Evolutionary conservation across 2,888 invertebrate genomes (phyloP).

Genomic region (Rotaria magnacalcarata): DNA sequence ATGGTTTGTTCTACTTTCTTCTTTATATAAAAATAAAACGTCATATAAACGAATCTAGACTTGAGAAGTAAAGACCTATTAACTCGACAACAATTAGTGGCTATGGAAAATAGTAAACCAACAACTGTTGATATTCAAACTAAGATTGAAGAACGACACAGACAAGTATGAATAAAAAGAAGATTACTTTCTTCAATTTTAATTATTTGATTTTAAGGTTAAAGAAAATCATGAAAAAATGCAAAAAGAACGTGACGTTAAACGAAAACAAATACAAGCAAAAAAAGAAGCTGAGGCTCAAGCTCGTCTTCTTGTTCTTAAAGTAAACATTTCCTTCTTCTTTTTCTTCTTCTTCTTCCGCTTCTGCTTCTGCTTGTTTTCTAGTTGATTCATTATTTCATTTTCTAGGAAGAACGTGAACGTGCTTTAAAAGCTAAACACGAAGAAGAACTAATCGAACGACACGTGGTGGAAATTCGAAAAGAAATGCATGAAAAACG

Average conservation of each 20-base stretch:
- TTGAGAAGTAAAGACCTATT: conserved; percentile 55
- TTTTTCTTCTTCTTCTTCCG: background rate
- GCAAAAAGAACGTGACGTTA: conserved; percentile 50
- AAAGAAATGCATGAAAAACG: conserved; percentile 53
- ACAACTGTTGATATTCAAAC: conserved; percentile 52
- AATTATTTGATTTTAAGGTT: conserved; percentile 49
- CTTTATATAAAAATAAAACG: conserved; percentile 52
- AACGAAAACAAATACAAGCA: conserved; percentile 50
- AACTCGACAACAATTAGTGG: conserved; percentile 51
- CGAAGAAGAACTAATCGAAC: conserved; percentile 54
- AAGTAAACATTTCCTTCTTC: conserved; percentile 48
- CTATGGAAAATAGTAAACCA: conserved; percentile 51
- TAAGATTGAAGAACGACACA: conserved; percentile 56
- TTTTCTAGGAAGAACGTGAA: conserved; percentile 52
- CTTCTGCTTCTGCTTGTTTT: background rate
- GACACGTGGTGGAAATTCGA: conserved; percentile 55
- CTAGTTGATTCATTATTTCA: background rate
- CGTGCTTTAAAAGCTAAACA: conserved; percentile 50
- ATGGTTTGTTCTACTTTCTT: conserved; percentile 48
- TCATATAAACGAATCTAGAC: conserved; percentile 51
- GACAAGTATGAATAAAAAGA: conserved; percentile 50
- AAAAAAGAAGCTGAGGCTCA: conserved; percentile 53
- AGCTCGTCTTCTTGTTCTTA: conserved; percentile 53
- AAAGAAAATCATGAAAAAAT: conserved; percentile 56
- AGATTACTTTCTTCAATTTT: background rate